Conservation (phyloP, 2,797 vertebrate species). For the Brachyalestes nurse region DNA sequence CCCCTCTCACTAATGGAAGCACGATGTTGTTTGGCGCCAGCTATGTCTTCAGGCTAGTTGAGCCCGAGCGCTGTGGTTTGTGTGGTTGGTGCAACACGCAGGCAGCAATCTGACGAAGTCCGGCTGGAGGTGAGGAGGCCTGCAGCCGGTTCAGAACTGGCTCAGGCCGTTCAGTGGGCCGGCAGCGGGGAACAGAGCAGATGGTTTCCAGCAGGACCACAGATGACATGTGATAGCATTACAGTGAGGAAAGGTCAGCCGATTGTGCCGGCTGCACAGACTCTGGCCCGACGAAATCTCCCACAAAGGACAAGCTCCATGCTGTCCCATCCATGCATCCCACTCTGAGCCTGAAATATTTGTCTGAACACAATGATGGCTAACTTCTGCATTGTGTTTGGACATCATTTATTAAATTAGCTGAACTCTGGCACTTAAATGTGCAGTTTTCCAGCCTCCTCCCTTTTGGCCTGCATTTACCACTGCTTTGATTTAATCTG, state of each 20-base stretch:
- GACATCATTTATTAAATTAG: background rate
- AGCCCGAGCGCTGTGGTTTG: conserved; percentile 64
- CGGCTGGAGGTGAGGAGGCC: conserved; percentile 29
- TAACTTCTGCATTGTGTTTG: background rate
- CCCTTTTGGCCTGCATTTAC: too few species aligned
- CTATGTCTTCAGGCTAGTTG: conserved; percentile 2
- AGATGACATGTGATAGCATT: conserved; percentile 78
- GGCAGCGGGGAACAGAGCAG: conserved; percentile 71
- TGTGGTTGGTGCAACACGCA: conserved; percentile 29
- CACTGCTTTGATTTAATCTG: too few species aligned
- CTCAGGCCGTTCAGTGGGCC: conserved; percentile 50
- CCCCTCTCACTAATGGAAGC: conserved; percentile 74
- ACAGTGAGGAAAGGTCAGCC: conserved; percentile 78
- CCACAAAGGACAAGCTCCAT: conserved; percentile 29
- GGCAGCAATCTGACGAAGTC: conserved; percentile 43
- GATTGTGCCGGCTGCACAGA: conserved; percentile 24
- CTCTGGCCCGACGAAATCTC: conserved; percentile 22
- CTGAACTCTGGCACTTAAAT: too few species aligned
- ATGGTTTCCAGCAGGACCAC: conserved; percentile 78
- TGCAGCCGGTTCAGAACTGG: conserved; percentile 21
- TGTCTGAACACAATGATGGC: background rate
- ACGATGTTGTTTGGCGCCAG: conserved; percentile 48
- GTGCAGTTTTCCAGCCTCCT: background rate
- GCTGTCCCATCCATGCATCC: conserved; percentile 24
- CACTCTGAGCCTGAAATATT: background rate